Percentiles rank a stretch among this genome's conserved stretches.
These are phyloP conservation scores for Chlorocebus sabaeus DNA, from an alignment of 2,113 vertebrate genomes.

Conservation along the genomic window DNA sequence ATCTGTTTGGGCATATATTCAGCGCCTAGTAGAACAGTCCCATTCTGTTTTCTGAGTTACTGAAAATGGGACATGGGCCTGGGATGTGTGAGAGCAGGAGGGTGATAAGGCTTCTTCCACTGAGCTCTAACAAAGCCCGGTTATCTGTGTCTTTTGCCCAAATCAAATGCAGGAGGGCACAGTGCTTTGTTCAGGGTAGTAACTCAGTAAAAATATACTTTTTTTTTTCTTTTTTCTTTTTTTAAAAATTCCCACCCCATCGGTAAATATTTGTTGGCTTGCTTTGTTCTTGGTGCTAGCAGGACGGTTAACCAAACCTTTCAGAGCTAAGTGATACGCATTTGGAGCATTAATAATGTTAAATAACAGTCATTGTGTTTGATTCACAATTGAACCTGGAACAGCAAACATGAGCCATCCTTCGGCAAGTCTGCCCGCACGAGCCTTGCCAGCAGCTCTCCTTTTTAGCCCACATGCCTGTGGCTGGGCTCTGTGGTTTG, in stretches of 20 bases:
- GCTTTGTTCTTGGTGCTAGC: not conserved
- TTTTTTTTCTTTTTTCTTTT: not conserved
- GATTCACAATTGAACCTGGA: not conserved
- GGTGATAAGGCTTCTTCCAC: not conserved
- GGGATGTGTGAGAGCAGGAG: not conserved
- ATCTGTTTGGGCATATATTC: not conserved
- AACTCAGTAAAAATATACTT: not conserved
- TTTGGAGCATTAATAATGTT: not conserved
- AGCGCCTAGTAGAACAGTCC: not conserved
- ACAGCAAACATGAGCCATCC: not conserved
- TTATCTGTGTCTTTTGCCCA: not conserved
- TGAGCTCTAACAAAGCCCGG: not conserved
- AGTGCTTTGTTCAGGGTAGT: not conserved
- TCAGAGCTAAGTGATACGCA: not conserved
- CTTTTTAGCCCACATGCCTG: conserved; percentile 12
- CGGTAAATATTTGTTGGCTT: not conserved
- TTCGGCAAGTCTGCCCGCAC: not conserved
- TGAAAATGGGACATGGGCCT: not conserved
- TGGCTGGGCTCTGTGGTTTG: not conserved
- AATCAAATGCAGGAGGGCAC: not conserved
- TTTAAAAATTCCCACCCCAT: not conserved
- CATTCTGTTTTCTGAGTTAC: not conserved
- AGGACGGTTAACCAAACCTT: not conserved
- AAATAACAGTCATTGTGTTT: not conserved
- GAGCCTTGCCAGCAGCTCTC: not conserved